Percentiles rank a stretch among this genome's conserved stretches.
phyloP scores from a whole-genome alignment of 2,888 invertebrate species.

The Drosophila anomalipes region DNA sequence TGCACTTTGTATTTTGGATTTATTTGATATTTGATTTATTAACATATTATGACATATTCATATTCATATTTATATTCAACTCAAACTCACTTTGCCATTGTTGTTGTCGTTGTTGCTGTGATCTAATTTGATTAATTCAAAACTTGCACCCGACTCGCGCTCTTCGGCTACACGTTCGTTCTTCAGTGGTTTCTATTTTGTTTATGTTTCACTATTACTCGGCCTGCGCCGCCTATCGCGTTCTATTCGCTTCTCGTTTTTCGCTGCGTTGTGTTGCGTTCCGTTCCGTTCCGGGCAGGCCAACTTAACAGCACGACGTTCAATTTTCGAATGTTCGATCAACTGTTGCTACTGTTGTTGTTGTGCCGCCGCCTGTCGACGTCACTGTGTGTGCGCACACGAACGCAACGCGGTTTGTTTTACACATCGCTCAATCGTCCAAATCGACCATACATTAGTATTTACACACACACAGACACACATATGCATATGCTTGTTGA shows the following conservation, averaged over 20 bases:
- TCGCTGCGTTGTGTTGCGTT: conserved; percentile 38
- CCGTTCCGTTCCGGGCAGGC: conserved; percentile 56
- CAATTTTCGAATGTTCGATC: conserved; percentile 73
- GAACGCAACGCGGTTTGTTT: conserved; percentile 40
- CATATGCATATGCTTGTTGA: neutral
- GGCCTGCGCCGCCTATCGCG: conserved; percentile 41
- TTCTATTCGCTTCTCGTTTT: conserved; percentile 39
- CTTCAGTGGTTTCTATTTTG: conserved; percentile 53
- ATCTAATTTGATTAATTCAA: conserved; percentile 76
- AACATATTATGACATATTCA: conserved; percentile 66
- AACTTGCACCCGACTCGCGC: conserved; percentile 50
- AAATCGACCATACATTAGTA: neutral
- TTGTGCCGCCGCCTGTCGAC: conserved; percentile 53
- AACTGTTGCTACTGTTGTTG: conserved; percentile 66
- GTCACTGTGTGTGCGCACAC: conserved; percentile 54
- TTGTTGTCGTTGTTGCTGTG: conserved; percentile 39
- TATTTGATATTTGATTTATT: conserved; percentile 53
- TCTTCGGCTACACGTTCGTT: conserved; percentile 53
- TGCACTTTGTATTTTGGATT: conserved; percentile 68
- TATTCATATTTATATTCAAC: conserved; percentile 48
- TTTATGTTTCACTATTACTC: conserved; percentile 49
- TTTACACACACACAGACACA: neutral
- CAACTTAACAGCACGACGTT: conserved; percentile 74
- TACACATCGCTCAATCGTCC: conserved; percentile 34
- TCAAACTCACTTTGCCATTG: conserved; percentile 58